Evolutionary conservation across 2,113 vertebrate genomes (phyloP).

Genomic region (Toxostoma redivivum): DNA sequence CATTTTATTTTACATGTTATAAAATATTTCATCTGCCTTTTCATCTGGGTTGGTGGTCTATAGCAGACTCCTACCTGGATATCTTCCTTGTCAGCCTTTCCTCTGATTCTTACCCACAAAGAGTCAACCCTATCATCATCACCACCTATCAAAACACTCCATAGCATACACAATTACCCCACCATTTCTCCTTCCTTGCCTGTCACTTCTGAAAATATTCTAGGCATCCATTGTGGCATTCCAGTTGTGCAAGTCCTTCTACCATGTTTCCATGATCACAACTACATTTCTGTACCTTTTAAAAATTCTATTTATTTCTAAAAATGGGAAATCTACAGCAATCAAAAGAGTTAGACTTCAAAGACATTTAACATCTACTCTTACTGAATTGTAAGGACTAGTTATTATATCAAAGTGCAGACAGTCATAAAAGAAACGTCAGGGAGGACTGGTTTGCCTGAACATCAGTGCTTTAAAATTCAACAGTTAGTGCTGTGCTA

Average conservation of each 20-base stretch:
- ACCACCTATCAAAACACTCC: background rate
- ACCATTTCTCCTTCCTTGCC: background rate
- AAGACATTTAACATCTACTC: background rate
- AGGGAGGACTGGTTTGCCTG: background rate
- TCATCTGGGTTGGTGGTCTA: background rate
- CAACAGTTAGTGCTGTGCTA: background rate
- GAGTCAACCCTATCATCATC: background rate
- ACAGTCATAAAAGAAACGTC: conserved; percentile 2
- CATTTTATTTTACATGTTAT: background rate
- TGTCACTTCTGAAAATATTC: background rate
- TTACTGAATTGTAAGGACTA: background rate
- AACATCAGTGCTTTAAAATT: conserved; percentile 9
- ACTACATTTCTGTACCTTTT: background rate
- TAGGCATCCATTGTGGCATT: background rate
- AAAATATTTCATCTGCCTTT: background rate
- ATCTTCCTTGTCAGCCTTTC: background rate
- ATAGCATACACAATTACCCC: rapidly evolving
- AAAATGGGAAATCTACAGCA: background rate
- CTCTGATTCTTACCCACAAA: background rate
- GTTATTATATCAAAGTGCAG: conserved; percentile 3
- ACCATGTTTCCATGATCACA: background rate
- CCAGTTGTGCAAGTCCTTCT: background rate
- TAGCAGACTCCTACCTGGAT: background rate
- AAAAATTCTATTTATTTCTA: background rate
- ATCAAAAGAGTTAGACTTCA: background rate